Evolutionary conservation across 2,797 vertebrate genomes (phyloP), one percentile per base, ranked within the genome.

Genomic region (Artibeus lituratus): DNA sequence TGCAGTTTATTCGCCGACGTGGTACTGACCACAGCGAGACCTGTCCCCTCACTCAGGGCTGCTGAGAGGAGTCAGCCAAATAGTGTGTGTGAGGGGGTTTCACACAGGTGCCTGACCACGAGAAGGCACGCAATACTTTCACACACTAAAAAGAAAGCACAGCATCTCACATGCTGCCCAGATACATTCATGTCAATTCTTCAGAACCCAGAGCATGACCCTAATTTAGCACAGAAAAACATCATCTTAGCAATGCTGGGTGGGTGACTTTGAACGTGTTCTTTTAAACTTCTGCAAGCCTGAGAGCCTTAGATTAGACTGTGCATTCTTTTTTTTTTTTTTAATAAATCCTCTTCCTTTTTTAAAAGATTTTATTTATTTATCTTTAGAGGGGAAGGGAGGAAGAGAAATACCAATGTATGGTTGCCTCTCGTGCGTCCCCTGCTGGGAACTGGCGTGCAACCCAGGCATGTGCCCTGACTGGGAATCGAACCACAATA

Each of bases 251-350:
- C 29, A 69, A 22, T 65, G 59, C n/a, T 32, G 12, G 3, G 39
- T 82, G 44, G 3, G 39, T 82, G 44, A 93, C 65, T 90, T 49
- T 82, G 37, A 92, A 82, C 55, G 21, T 72, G 69, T 29, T 69
- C 78, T 14, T 14, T 90, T 26, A 81, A 62, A 51, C 11, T n/a
- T 95, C 57, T 57, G 37, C n/a, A 69, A 70, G 51, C 12, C 18
- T 42, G n/a, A 22, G 6, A 69, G 32, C 15, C 51, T 81, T 32
- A 21, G 12, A 77, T 69, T 22, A 88, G 49, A 51, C 19, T 16
- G 55, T 0, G 0, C n/a, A n/a, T n/a, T n/a, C n/a, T n/a, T n/a
- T n/a, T n/a, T n/a, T n/a, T n/a, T n/a, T n/a, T n/a, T n/a, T n/a
- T n/a, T n/a, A n/a, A n/a, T n/a, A n/a, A n/a, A n/a, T n/a, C n/a